Evolutionary conservation across 2,888 invertebrate genomes (phyloP), one percentile per base, ranked within the genome.

Genomic region (Poecilobothrus nobilitatus): DNA sequence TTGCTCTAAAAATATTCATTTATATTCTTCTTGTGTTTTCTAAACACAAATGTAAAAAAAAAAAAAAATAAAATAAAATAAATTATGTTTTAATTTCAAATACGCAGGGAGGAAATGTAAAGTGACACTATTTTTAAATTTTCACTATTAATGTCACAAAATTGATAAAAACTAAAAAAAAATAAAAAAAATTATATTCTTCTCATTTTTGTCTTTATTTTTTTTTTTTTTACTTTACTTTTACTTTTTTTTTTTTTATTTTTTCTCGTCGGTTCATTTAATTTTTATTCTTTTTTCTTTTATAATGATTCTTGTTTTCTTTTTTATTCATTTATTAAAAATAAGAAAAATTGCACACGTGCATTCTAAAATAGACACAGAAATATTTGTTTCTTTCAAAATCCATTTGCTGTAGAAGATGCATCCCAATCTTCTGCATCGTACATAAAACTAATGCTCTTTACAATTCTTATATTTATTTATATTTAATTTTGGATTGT

Each of bases 41-140:
- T 27, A 27, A 27, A 27, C 27, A 53, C 53, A 53, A 53, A 53
- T 12, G 2, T 2, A 53, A n/a, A 53, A 53, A 53, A 12, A 53
- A 53, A 53, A 53, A 53, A 15, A 12, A 1, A 18, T 12, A 53
- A 9, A 53, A 6, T 1, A 53, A 53, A 53, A 53, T 53, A 53
- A 53, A 53, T 53, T 53, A 53, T 53, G 53, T 53, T 53, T 53
- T 53, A 2, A 53, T 53, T 53, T 53, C 7, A 37, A 53, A 53
- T 53, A 53, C 53, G 53, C 53, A 53, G 53, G n/a, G 53, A 53
- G 53, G 53, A 53, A 53, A 53, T 53, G 53, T 18, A 53, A 53
- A 53, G 53, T 53, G 53, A 53, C 53, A 53, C 53, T 53, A 53
- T 53, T 53, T 53, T 53, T 53, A 18, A 15, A 53, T 53, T 53